Conservation (phyloP, 2,797 vertebrate genomes). For the Girardinus metallicus region DNA sequence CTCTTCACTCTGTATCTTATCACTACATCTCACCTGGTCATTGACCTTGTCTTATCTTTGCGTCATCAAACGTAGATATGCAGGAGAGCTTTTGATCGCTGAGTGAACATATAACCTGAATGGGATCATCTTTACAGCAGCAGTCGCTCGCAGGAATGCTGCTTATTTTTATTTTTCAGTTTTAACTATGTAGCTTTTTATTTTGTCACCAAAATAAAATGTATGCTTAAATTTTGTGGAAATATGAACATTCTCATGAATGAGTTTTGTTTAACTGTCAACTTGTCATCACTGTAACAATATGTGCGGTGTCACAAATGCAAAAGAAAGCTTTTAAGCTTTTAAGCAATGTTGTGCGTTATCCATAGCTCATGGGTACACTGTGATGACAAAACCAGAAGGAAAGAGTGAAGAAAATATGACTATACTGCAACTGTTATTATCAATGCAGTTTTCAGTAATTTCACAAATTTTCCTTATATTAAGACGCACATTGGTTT, state of each 20-base stretch:
- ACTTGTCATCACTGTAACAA: not conserved
- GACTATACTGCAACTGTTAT: not conserved
- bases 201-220: not conserved
- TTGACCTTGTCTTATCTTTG: not conserved
- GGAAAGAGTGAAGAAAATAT: not conserved
- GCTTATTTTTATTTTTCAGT: not conserved
- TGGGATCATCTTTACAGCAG: not conserved
- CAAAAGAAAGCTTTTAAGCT: not conserved
- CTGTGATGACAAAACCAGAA: not conserved
- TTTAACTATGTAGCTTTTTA: not conserved
- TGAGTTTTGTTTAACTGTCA: not conserved
- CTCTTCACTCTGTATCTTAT: not conserved
- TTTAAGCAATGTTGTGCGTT: not conserved
- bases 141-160: not conserved
- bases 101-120: not conserved
- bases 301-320: not conserved
- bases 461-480: not conserved
- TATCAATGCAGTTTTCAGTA: not conserved
- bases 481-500: not conserved
- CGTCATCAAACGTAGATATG: not conserved
- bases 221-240: not conserved
- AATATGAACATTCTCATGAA: not conserved
- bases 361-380: not conserved
- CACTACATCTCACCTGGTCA: not conserved
- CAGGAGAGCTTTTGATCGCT: not conserved